These are phyloP conservation scores for Caracal caracal DNA, from an alignment of 2,113 vertebrate genomes.

Conservation along the genomic window DNA sequence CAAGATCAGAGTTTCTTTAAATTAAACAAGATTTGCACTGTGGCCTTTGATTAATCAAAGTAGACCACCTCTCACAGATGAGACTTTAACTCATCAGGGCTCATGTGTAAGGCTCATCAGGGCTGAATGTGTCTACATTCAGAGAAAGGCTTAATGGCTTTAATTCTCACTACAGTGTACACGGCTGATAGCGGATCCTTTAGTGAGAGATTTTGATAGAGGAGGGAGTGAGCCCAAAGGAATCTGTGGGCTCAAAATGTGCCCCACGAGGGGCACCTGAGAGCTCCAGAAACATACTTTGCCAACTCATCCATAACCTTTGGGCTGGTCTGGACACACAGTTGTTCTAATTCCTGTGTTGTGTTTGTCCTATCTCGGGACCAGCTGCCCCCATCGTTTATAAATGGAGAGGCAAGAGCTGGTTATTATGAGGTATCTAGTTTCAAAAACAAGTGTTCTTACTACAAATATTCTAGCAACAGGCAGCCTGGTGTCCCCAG, in stretches of 20 bases:
- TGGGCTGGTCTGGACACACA: not conserved
- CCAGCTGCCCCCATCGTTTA: conserved; percentile 29
- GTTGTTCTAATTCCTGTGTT: not conserved
- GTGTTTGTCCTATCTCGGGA: not conserved
- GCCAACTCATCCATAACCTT: not conserved
- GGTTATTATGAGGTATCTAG: conserved; percentile 59
- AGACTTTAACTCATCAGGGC: not conserved
- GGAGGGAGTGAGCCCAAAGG: not conserved
- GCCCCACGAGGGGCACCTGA: not conserved
- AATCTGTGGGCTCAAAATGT: not conserved
- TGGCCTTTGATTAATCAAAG: not conserved
- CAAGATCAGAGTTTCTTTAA: conserved; percentile 30
- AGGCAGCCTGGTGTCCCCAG: conserved; percentile 56
- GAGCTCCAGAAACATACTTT: not conserved
- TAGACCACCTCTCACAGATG: not conserved
- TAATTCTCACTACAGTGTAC: not conserved
- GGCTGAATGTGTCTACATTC: not conserved
- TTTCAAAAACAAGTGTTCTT: conserved; percentile 76
- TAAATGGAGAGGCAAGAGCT: conserved; percentile 48
- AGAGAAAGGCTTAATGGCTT: not conserved
- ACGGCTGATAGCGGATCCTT: not conserved
- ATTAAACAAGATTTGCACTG: not conserved
- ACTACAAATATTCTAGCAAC: conserved; percentile 2
- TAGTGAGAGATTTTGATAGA: not conserved
- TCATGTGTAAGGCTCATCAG: no score